Base-by-base conservation (phyloP, 2,797 vertebrate species). In the Liasis olivaceus region DNA sequence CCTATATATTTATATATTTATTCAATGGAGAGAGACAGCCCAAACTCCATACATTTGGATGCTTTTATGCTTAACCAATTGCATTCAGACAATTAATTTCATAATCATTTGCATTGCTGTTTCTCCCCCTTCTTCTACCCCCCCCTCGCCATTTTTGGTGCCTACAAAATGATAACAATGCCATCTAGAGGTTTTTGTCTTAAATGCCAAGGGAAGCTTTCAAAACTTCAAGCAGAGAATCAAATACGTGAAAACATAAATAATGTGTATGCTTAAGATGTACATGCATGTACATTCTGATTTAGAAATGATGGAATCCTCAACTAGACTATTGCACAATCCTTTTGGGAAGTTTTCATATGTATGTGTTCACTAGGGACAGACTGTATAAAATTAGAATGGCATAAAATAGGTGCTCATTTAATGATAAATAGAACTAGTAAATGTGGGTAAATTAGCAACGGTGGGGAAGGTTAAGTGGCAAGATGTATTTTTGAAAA, bases 101-200 rank as follows among this genome's bases (percentile, higher is more conserved):
- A 77, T 20, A 22, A 20, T 42, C 0, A 0, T 36, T 77, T 42
- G 36, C 36, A 77, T 47, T 47, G 36, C 72, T 60, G 14, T 60
- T 60, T 60, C 59, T 60, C 59, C 1, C 59, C 24, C 72, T 81
- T 81, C 20, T 24, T 8, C 72, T 36, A 2, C 66, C 66, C 13
- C n/a, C 14, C 8, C 17, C 72, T 36, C 66, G 20, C 20, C 22
- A 47, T 47, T 81, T 81, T 47, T 47, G 72, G 20, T 47, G 20
- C 20, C 72, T 22, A 81, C 36, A 24, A 81, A 81, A 81, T 81
- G 72, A 81, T 81, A 81, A 81, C 36, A 81, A 0, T 95, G 96
- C 96, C 97, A 97, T 94, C 97, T 97, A 97, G 97, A 97, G 97
- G 97, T 96, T 95, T 94, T 95, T 90, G 90, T 59, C 60, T 92